A percentile compares a stretch with the other conserved stretches of the same genome.
Conservation (phyloP, 1,140 invertebrate species). For the Trachymyrmex cornetzi region DNA sequence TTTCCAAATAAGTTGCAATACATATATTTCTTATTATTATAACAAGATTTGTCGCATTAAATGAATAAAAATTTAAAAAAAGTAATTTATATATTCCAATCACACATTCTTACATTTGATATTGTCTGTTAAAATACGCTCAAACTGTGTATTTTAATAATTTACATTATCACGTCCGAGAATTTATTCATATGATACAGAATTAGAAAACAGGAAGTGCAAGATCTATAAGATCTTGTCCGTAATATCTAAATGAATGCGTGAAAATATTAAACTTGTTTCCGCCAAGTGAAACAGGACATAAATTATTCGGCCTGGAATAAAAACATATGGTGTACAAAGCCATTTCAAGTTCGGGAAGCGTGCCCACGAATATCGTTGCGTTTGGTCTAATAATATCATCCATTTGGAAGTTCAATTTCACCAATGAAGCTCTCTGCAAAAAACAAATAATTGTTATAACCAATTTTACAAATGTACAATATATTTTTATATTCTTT, state of each 20-base stretch:
- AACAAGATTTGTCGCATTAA: background rate
- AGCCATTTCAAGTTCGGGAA: conserved; percentile 96
- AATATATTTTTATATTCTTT: conserved; percentile 9
- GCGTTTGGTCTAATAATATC: conserved; percentile 91
- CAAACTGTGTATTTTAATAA: too few species aligned
- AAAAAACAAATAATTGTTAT: conserved; percentile 60
- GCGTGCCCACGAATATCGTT: conserved; percentile 95
- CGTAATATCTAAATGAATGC: conserved; percentile 90
- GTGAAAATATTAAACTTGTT: conserved; percentile 91
- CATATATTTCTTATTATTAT: background rate
- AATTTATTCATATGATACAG: conserved; percentile 21
- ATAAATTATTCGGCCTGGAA: conserved; percentile 90
- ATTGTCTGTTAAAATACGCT: background rate
- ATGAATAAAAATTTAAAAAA: background rate
- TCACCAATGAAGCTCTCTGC: conserved; percentile 90
- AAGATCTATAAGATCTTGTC: conserved; percentile 92
- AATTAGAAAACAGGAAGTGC: conserved; percentile 89
- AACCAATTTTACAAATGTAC: conserved; percentile 3
- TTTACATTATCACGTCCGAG: background rate
- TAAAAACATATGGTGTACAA: conserved; percentile 95
- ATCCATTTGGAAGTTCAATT: conserved; percentile 93
- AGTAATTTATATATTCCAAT: background rate
- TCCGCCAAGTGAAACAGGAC: conserved; percentile 90
- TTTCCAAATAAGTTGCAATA: conserved; percentile 10
- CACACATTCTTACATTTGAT: background rate